Evolutionary conservation across 2,113 vertebrate genomes (phyloP), one percentile per base, ranked within the genome.

Genomic region (Dicentrarchus labrax): DNA sequence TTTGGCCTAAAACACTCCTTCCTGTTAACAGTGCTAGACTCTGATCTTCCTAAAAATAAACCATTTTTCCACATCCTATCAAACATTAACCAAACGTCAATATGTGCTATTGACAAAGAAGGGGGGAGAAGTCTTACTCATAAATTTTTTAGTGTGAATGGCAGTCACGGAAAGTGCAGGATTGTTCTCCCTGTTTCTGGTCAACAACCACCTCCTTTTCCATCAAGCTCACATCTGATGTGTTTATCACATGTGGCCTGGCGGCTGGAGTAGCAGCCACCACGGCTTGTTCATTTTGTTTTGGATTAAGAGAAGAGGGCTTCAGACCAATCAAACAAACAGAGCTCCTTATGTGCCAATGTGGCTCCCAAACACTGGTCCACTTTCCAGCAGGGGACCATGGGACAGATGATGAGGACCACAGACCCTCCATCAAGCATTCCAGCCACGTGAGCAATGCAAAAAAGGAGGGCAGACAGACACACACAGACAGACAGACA

Each of bases 231-330:
- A 56, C 82, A 92, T 91, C 89, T 90, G 87, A 94, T 88, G 88
- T 84, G 76, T 89, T 94, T 86, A 90, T 91, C 85, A 86, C 85
- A 91, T 85, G 76, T 59, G 19, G 77, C 66, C 68, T 66, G 86
- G 74, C 24, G 50, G 78, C 76, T 59, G 62, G 61, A 53, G 76
- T 57, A 50, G 68, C 74, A 45, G 80, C 86, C 76, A 69, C 60
- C 60, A 36, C 65, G 72, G 81, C 84, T 83, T 92, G 91, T 91
- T 88, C 82, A 50, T 92, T 92, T 93, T 90, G 91, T 91, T 94
- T 91, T 89, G 92, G 91, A 93, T 94, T 93, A 91, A 87, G 82
- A 90, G 89, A 92, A 92, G 65, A 93, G 82, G 79, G 89, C 86
- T 90, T 68, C 54, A 72, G 78, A 88, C 65, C 84, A 90, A 92